These are phyloP conservation scores for Notothenia rossii DNA, from an alignment of 2,113 vertebrate genomes.

Conservation along the genomic window DNA sequence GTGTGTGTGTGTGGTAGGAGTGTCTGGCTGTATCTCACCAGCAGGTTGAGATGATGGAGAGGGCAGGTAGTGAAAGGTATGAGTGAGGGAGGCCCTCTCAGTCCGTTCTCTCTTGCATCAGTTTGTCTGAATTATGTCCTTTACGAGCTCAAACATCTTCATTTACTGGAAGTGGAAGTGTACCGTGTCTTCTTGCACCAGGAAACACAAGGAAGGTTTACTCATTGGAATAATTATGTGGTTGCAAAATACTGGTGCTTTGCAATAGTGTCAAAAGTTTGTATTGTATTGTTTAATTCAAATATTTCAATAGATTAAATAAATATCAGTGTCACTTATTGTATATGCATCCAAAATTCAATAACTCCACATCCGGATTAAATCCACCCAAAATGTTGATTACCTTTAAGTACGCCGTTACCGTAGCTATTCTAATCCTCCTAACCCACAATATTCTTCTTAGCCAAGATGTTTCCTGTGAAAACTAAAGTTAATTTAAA, in stretches of 20 bases:
- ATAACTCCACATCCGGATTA: too few relatives aligned
- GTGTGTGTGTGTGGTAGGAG: slow-evolving; percentile 32
- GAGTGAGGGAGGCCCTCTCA: slow-evolving; percentile 51
- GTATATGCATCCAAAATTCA: too few relatives aligned
- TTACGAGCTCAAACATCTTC: slow-evolving; percentile 5
- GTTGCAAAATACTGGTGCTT: background rate
- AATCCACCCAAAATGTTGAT: too few relatives aligned
- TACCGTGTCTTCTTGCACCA: background rate
- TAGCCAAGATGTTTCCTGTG: too few relatives aligned
- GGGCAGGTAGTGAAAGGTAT: slow-evolving; percentile 72
- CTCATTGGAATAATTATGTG: background rate
- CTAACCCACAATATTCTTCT: too few relatives aligned
- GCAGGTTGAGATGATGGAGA: slow-evolving; percentile 57
- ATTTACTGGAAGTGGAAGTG: slow-evolving; percentile 3
- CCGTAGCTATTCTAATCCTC: too few relatives aligned
- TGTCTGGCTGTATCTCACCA: slow-evolving; percentile 28
- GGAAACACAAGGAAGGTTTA: background rate
- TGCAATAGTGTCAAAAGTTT: background rate
- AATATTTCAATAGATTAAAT: too few relatives aligned
- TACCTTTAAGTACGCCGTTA: too few relatives aligned
- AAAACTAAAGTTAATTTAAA: background rate
- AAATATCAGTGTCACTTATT: too few relatives aligned
- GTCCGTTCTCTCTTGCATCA: slow-evolving; percentile 23
- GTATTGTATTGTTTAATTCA: background rate
- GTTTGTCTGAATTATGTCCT: slow-evolving; percentile 30